phyloP scores from a whole-genome alignment of 1,140 invertebrate genomes.

The Macrocentrus cingulum region DNA sequence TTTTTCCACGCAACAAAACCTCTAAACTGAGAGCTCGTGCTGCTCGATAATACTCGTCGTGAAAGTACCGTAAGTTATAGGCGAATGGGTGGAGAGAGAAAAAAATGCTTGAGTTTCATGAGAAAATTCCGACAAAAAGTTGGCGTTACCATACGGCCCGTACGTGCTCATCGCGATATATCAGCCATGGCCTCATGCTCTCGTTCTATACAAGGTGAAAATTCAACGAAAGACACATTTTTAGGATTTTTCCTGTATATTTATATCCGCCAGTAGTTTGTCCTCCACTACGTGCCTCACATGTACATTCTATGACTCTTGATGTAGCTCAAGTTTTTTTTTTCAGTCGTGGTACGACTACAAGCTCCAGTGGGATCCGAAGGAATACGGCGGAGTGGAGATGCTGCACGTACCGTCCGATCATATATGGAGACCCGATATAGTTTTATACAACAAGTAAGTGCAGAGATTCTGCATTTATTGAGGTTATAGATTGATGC shows the following conservation, averaged over 20 bases:
- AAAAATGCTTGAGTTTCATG: neutral
- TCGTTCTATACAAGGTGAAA: neutral
- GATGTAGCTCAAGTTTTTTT: neutral
- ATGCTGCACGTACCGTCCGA: slow-evolving; percentile 94
- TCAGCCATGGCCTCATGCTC: neutral
- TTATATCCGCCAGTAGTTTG: no score
- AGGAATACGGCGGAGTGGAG: slow-evolving; percentile 91
- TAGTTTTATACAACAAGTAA: slow-evolving; percentile 96
- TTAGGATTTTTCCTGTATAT: no score
- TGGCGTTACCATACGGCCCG: slow-evolving; percentile 7
- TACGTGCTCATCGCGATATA: slow-evolving; percentile 3
- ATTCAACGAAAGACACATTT: no score
- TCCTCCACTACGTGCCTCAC: slow-evolving; percentile 1
- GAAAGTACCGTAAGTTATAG: neutral
- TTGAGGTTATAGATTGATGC: no score
- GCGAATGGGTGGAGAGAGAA: neutral
- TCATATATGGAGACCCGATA: slow-evolving; percentile 95
- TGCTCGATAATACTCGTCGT: neutral
- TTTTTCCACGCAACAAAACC: no score
- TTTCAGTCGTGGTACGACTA: slow-evolving; percentile 93
- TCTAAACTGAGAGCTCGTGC: no score
- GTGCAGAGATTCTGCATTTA: slow-evolving; percentile 44
- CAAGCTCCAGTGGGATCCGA: slow-evolving; percentile 92
- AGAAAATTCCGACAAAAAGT: neutral
- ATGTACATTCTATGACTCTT: neutral